phyloP scores from a whole-genome alignment of 2,113 vertebrate species.

The Aix galericulata region DNA sequence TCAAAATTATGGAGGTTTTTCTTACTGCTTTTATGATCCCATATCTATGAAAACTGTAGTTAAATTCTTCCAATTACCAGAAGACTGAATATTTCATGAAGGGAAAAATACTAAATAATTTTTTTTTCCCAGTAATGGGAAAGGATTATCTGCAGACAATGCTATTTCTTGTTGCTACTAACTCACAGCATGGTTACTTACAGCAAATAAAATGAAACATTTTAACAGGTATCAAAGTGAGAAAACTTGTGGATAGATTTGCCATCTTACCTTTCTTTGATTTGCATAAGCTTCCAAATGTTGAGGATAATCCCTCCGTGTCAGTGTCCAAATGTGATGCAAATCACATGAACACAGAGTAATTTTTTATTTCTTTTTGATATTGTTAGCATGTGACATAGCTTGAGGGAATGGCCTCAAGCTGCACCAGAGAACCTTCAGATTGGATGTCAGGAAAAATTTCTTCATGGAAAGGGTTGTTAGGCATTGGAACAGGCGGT shows the following conservation, averaged over 20 bases:
- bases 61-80: neutral
- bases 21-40: neutral
- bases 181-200: neutral
- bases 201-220: neutral
- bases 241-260: neutral
- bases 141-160: neutral
- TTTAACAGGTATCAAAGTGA: neutral
- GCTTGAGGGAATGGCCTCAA: neutral
- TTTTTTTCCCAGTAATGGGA: neutral
- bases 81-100: neutral
- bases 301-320: neutral
- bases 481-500: neutral
- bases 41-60: neutral
- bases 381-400: neutral
- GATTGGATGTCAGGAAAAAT: neutral
- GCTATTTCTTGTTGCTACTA: neutral
- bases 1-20: neutral
- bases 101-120: neutral
- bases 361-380: neutral
- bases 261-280: neutral
- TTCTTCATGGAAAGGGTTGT: neutral
- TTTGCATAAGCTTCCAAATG: neutral
- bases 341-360: neutral
- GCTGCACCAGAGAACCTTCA: neutral
- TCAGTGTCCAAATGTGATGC: neutral